These are phyloP conservation scores for Lepeophtheirus nordmannii DNA, from an alignment of 2,888 invertebrate genomes.

Conservation along the genomic window DNA sequence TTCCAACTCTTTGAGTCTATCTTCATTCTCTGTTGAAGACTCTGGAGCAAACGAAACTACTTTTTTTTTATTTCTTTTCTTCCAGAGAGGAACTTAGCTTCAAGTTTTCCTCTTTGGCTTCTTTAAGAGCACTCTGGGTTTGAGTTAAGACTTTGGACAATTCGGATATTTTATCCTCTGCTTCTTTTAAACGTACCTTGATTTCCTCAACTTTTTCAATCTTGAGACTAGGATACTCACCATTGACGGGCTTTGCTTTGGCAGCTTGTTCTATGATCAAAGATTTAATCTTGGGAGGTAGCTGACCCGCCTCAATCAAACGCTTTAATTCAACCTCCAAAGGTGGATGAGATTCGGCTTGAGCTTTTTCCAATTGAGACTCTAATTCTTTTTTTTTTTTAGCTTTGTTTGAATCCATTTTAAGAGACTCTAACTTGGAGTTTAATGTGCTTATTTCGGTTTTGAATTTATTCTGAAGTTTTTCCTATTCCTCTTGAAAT, in stretches of 20 bases:
- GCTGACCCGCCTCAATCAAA: not conserved
- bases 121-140: not conserved
- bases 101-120: not conserved
- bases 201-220: not conserved
- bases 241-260: not conserved
- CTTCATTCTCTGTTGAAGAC: not conserved
- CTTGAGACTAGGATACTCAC: not conserved
- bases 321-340: not conserved
- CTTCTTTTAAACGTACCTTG: not conserved
- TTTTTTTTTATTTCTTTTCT: constrained; percentile 17
- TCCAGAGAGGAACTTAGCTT: constrained; percentile 1
- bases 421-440: not conserved
- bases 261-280: not conserved
- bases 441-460: too few species aligned
- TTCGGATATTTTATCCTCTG: not conserved
- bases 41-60: constrained; percentile 15
- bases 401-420: not conserved
- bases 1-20: constrained; percentile 14
- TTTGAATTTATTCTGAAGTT: not conserved
- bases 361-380: not conserved
- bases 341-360: not conserved
- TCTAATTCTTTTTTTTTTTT: not conserved
- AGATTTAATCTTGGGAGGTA: not conserved
- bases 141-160: not conserved
- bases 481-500: constrained; percentile 4